phyloP scores from a whole-genome alignment of 2,888 invertebrate genomes.

The Gastrophysa polygoni region DNA sequence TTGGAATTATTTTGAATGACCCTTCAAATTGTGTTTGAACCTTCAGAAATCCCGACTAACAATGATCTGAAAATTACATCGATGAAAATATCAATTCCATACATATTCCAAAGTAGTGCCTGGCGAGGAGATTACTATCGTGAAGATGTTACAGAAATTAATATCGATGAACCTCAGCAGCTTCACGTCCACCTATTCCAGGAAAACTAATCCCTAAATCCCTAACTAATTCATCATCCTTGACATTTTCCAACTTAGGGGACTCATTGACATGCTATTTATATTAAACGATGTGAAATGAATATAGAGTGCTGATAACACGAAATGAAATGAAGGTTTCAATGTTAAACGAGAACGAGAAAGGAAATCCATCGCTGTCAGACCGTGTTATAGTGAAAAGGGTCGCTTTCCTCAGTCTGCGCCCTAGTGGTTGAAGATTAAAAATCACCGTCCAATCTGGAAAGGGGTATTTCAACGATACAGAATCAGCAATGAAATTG shows the following conservation, averaged over 20 bases:
- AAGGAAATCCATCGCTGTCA: constrained; percentile 29
- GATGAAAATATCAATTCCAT: too few species aligned
- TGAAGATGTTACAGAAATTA: too few species aligned
- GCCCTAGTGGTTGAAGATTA: constrained; percentile 30
- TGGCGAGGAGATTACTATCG: too few species aligned
- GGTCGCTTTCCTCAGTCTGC: constrained; percentile 30
- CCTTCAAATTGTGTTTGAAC: too few species aligned
- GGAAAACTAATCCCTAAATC: too few species aligned
- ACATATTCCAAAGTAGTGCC: too few species aligned
- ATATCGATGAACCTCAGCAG: too few species aligned
- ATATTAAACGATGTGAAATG: constrained; percentile 12
- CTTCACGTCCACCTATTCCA: too few species aligned
- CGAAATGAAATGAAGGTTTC: constrained; percentile 18
- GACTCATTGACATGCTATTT: constrained; percentile 3
- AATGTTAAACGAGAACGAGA: constrained; percentile 9
- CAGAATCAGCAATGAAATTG: constrained; percentile 26
- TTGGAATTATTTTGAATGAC: too few species aligned
- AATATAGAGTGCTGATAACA: constrained; percentile 19
- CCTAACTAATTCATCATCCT: not conserved
- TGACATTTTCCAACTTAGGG: not conserved
- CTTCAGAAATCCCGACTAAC: too few species aligned
- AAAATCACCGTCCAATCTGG: constrained; percentile 33
- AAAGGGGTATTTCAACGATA: constrained; percentile 23
- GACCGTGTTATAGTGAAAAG: constrained; percentile 39
- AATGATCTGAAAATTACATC: too few species aligned